Percentiles rank a stretch among this genome's conserved stretches.
Conservation (phyloP, 1,140 invertebrate genomes). For the Leptonema lineaticorne region DNA sequence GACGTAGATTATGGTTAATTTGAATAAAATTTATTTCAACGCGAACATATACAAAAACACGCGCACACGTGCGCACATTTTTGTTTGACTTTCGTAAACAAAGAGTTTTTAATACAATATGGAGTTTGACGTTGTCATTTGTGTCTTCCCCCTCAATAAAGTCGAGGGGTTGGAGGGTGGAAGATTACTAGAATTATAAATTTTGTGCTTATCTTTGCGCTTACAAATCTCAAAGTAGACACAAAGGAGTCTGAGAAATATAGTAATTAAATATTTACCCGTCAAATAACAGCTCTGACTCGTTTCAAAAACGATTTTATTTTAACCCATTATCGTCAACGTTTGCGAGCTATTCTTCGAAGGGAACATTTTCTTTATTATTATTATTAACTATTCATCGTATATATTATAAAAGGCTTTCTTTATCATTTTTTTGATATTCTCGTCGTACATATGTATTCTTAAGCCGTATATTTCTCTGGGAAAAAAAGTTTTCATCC, state of each 20-base stretch:
- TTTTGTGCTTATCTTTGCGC: conserved; percentile 3
- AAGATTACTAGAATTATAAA: conserved; percentile 11
- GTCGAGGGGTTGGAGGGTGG: neutral
- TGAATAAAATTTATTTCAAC: no score
- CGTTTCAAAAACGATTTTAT: conserved; percentile 1
- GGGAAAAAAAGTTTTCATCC: conserved; percentile 15
- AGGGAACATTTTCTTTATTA: no score
- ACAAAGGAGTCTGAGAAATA: neutral
- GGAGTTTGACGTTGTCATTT: neutral
- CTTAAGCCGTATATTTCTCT: conserved; percentile 8
- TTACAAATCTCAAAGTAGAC: neutral
- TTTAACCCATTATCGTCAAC: neutral
- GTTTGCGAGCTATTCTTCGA: no score
- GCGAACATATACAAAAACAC: neutral
- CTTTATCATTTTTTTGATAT: neutral
- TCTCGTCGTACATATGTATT: conserved; percentile 1
- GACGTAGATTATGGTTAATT: no score
- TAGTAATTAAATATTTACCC: conserved; percentile 14
- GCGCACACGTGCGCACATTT: neutral
- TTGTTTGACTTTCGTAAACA: neutral
- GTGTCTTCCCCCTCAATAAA: neutral
- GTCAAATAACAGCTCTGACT: conserved; percentile 4
- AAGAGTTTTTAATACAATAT: conserved; percentile 3
- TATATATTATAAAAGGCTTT: neutral
- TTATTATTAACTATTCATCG: neutral